These are phyloP conservation scores for Xestoiulus laeticollis DNA, from an alignment of 2,888 invertebrate species.

Conservation along the genomic window DNA sequence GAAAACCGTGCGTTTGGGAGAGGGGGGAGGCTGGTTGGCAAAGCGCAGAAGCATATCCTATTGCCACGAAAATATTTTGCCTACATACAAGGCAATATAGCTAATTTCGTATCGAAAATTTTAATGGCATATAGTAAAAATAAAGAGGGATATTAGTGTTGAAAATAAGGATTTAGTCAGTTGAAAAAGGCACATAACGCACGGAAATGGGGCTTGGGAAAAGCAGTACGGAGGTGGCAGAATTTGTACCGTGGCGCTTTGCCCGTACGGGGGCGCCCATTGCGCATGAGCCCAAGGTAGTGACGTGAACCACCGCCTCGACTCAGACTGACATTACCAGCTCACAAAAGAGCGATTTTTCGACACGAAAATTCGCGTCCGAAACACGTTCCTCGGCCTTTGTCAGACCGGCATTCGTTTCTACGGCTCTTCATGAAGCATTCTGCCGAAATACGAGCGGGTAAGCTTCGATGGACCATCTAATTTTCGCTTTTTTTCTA, in stretches of 20 bases:
- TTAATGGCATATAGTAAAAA: too few relatives aligned
- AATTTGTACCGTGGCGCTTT: conserved; percentile 50
- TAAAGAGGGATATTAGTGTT: too few relatives aligned
- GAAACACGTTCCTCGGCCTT: background rate
- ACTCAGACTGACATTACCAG: conserved; percentile 51
- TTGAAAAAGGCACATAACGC: background rate
- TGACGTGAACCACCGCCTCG: conserved; percentile 53
- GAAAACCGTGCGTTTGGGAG: background rate
- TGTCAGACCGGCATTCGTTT: background rate
- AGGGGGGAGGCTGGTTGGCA: background rate
- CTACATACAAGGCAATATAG: too few relatives aligned
- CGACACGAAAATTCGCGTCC: conserved; percentile 25
- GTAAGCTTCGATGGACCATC: conserved; percentile 44
- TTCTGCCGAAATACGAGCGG: background rate
- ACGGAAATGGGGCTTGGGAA: background rate
- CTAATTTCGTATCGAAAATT: too few relatives aligned
- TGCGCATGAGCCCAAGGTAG: conserved; percentile 52
- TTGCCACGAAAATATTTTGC: too few relatives aligned
- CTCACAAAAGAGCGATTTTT: conserved; percentile 53
- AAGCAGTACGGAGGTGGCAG: conserved; percentile 35
- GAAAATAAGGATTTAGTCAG: background rate
- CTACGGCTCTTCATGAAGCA: conserved; percentile 49
- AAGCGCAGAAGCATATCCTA: background rate
- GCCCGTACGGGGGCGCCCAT: conserved; percentile 44
- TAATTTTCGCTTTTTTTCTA: conserved; percentile 8